These are phyloP conservation scores for Anguilla marmorata DNA, from an alignment of 2,797 vertebrate species.

Conservation along the genomic window DNA sequence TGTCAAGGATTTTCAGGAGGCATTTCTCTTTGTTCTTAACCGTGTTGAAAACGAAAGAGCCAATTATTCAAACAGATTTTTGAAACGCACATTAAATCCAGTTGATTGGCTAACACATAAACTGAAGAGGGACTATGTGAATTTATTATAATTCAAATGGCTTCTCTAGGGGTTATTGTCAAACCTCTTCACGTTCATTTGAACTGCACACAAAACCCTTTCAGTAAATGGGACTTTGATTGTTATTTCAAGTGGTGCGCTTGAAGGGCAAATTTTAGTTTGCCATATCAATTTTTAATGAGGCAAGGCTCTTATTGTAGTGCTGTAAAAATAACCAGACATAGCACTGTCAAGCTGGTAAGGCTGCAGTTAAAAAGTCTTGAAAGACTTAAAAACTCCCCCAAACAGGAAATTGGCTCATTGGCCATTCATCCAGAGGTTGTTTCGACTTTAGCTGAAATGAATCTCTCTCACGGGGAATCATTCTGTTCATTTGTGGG, in stretches of 20 bases:
- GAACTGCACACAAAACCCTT: background rate
- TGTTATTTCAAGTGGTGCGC: background rate
- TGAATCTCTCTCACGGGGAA: background rate
- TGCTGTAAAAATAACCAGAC: background rate
- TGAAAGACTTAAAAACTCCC: background rate
- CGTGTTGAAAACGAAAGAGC: too few relatives aligned
- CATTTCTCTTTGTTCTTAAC: too few relatives aligned
- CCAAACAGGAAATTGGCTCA: background rate
- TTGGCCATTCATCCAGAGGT: background rate
- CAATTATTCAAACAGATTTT: too few relatives aligned
- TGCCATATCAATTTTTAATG: background rate
- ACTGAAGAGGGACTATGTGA: background rate
- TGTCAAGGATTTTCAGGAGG: too few relatives aligned
- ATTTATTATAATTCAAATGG: background rate
- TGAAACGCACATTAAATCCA: too few relatives aligned
- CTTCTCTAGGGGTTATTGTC: background rate
- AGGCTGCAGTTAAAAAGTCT: background rate
- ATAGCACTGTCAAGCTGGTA: background rate
- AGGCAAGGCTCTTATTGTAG: background rate
- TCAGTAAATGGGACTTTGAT: conserved; percentile 5
- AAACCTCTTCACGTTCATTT: background rate
- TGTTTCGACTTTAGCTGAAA: background rate
- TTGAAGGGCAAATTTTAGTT: background rate
- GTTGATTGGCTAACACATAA: background rate
- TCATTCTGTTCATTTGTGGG: background rate